Base-by-base conservation (phyloP, 2,797 vertebrate species). In the Okamejei kenojei region DNA sequence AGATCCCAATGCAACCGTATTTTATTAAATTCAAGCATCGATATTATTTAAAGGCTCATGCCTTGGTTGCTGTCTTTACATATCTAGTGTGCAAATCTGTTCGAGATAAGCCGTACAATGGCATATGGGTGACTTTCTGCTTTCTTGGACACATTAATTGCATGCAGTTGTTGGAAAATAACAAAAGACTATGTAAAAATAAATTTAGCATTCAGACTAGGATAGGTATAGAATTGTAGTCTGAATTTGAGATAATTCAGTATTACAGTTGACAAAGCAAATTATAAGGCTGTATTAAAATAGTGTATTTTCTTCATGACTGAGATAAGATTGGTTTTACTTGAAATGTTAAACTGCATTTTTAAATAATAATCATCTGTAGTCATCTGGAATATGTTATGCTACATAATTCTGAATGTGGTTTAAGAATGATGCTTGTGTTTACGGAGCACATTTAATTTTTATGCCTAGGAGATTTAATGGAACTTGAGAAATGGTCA, bases 31-130 rank as follows among this genome's bases (percentile, higher is more conserved):
- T 91, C 90, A 91, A 38, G 21, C 71, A 11, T 45, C 54, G 90
- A 38, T 91, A 29, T 23, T 90, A 90, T 90, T 6, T n/a, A n/a
- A n/a, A n/a, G n/a, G n/a, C n/a, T n/a, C n/a, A n/a, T n/a, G n/a
- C n/a, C n/a, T 91, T 35, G 45, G 74, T 91, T 68, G 76, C 68
- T 74, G 35, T 91, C 88, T 91, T 91, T 10, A 74, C 73, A 91
- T 74, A 3, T 45, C 45, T 54, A 29, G 38, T 92, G 71, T 92
- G 84, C 74, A 92, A 92, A 17, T 92, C 38, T 92, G 73, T 54
- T 92, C 26, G 7, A 92, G 65, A 74, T 92, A 38, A 76, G 32
- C 68, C 1, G 8, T 38, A 76, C n/a, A 26, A 74, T 45, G 45
- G 54, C 73, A 54, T 29, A 54, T 58, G 38, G 68, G 35, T 29